These are phyloP conservation scores for Odontophorus gujanensis DNA, from an alignment of 2,113 vertebrate species.

Conservation along the genomic window DNA sequence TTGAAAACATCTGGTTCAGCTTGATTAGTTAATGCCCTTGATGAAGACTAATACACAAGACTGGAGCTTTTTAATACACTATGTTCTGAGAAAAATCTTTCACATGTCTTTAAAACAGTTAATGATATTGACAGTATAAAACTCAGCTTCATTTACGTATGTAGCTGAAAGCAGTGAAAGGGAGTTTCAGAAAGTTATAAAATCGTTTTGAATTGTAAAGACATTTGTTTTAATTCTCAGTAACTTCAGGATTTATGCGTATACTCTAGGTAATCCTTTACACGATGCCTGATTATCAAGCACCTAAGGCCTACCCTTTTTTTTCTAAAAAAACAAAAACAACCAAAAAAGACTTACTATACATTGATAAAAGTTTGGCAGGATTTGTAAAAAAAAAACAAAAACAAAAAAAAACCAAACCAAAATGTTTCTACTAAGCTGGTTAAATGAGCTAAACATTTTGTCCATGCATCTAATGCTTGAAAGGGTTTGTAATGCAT, in stretches of 20 bases:
- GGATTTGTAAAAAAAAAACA: neutral
- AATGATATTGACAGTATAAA: neutral
- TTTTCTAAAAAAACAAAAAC: neutral
- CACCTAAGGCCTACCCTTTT: slow-evolving; percentile 9
- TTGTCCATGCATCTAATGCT: neutral
- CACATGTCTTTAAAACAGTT: slow-evolving; percentile 39
- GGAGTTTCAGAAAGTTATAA: slow-evolving; percentile 14
- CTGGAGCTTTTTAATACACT: slow-evolving; percentile 54
- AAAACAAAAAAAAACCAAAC: neutral
- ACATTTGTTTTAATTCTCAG: neutral
- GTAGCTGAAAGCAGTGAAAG: neutral
- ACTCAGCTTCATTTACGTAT: neutral
- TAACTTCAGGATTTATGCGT: slow-evolving; percentile 12
- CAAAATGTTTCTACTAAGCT: slow-evolving; percentile 50
- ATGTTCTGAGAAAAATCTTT: slow-evolving; percentile 47
- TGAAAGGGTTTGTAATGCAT: slow-evolving; percentile 21
- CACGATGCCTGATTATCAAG: slow-evolving; percentile 28
- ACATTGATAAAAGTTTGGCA: slow-evolving; percentile 48
- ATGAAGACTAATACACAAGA: slow-evolving; percentile 37
- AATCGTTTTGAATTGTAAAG: slow-evolving; percentile 25
- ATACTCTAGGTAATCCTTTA: slow-evolving; percentile 11
- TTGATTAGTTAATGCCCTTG: slow-evolving; percentile 12
- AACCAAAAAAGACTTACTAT: neutral
- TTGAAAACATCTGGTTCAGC: slow-evolving; percentile 26
- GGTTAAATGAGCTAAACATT: neutral